A percentile compares a stretch with the other conserved stretches of the same genome.
Evolutionary conservation across 2,888 invertebrate genomes (phyloP).

Genomic region (Pollenia griseotomentosa): DNA sequence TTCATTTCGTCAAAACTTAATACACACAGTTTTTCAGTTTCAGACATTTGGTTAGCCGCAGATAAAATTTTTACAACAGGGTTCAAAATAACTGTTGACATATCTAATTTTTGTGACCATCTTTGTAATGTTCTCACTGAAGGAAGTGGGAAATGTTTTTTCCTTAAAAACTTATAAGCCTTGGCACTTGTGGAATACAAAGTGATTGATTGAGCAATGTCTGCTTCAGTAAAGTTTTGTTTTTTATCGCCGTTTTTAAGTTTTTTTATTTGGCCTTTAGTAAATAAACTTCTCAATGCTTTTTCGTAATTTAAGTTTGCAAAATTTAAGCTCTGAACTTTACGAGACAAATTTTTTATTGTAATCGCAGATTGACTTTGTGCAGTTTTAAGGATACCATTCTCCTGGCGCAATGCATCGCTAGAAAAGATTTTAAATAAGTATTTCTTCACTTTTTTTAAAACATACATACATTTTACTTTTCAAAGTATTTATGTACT

Average conservation of each 20-base stretch:
- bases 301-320: no score
- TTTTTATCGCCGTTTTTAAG: constrained; percentile 9
- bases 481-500: constrained; percentile 30
- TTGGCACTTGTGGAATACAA: constrained; percentile 64
- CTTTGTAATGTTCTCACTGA: constrained; percentile 68
- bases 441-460: no score
- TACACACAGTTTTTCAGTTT: constrained; percentile 49
- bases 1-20: constrained; percentile 69
- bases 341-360: no score
- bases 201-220: constrained; percentile 62
- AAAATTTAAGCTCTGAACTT: no score
- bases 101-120: constrained; percentile 68
- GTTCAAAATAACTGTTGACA: constrained; percentile 63
- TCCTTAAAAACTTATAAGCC: constrained; percentile 63
- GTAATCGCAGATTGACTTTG: no score
- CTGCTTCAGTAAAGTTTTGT: constrained; percentile 57
- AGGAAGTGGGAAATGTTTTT: constrained; percentile 67
- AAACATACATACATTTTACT: constrained; percentile 29
- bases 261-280: no score
- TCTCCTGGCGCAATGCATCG: background rate
- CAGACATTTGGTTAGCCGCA: constrained; percentile 44
- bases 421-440: no score
- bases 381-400: no score
- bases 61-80: constrained; percentile 64
- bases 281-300: no score